Base-by-base conservation (phyloP, 2,888 invertebrate species). In the Maniola hyperantus region DNA sequence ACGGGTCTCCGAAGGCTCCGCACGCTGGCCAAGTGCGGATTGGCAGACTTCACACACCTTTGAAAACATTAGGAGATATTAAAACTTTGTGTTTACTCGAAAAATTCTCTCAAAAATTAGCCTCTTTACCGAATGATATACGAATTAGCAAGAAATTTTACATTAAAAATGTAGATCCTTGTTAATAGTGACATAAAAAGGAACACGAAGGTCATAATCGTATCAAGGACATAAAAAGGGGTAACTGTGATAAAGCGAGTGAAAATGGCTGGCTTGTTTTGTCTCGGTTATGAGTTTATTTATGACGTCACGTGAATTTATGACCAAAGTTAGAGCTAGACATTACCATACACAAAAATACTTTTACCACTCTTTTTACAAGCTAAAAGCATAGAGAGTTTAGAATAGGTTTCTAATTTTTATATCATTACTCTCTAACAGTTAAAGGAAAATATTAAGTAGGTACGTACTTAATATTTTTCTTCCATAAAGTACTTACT, bases 261-360 rank as follows among this genome's bases (percentile, higher is more conserved):
- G 46, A 50, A 58, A 65, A 65, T 61, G 62, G 20, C 36, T 53
- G 59, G 57, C 54, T 65, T 63, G 66, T 54, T 71, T 65, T 64
- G 66, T 51, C 60, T 63, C 65, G 59, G 65, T 66, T 65, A 66
- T 44, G 60, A 46, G 33, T 36, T 62, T 70, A 68, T 70, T 66
- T 68, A n/a, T 71, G 62, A 55, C 55, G 64, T 58, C 70, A 63
- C 64, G 64, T 59, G 58, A 63, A 66, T 66, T 66, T 68, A 65
- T 63, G 68, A 55, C 46, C 44, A 51, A 42, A 50, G 58, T 57
- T 48, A 26, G 20, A 57, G 26, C 15, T n/a, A 26, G 34, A 50
- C 39, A 62, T 62, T 53, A 53, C 53, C 53, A 62, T 53, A 53
- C 20, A 62, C 13, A 62, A 50, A 54, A 48, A 50, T 5, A n/a